Percentiles rank a stretch among this genome's conserved stretches.
Conservation (phyloP, 2,113 vertebrate species). For the Brevimyrus niger region DNA sequence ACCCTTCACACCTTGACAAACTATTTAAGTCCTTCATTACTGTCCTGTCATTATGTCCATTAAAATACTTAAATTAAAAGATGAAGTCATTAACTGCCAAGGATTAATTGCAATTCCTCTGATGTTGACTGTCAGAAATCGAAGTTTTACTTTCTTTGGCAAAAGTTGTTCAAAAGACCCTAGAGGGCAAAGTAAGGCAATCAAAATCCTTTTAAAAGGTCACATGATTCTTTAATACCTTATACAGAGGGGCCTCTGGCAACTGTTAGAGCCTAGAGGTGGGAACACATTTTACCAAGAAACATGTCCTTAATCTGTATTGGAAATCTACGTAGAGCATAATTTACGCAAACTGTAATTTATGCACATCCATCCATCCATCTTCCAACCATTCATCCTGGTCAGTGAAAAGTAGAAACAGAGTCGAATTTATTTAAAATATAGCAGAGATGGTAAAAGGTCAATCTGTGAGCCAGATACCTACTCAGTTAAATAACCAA, state of each 20-base stretch:
- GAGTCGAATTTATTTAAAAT: background rate
- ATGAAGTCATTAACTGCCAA: background rate
- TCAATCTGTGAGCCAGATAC: background rate
- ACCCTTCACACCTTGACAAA: background rate
- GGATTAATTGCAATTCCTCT: background rate
- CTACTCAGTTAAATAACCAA: background rate
- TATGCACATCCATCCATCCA: background rate
- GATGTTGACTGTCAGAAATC: background rate
- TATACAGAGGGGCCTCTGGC: background rate
- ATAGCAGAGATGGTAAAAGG: background rate
- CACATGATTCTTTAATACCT: background rate
- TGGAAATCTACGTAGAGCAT: background rate
- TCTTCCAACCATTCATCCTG: background rate
- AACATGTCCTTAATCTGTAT: background rate
- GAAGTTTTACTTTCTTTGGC: background rate
- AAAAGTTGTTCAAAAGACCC: background rate
- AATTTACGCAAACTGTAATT: background rate
- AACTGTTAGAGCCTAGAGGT: background rate
- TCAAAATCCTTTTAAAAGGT: background rate
- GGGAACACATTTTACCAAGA: background rate
- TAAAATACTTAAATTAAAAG: slow-evolving; percentile 6
- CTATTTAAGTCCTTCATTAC: background rate
- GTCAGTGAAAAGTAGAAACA: background rate
- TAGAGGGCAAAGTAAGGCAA: background rate
- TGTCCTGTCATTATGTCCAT: background rate